phyloP scores from a whole-genome alignment of 2,888 invertebrate genomes.

The Diplolepis rosae region DNA sequence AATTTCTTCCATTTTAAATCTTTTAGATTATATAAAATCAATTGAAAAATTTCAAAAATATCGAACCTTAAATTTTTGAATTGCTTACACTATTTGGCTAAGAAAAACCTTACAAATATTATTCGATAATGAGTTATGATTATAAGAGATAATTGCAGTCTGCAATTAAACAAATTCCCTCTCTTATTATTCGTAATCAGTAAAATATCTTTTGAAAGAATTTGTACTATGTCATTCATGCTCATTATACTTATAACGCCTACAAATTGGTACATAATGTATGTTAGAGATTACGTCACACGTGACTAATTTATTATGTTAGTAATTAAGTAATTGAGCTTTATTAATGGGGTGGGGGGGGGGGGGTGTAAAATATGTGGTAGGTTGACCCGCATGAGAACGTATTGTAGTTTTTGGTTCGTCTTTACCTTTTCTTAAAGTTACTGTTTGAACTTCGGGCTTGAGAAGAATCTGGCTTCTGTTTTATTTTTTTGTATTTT shows the following conservation, averaged over 20 bases:
- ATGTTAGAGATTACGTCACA: slow-evolving; percentile 56
- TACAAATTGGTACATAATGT: slow-evolving; percentile 21
- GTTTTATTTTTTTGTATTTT: background rate
- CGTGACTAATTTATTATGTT: slow-evolving; percentile 49
- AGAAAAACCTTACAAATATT: no score
- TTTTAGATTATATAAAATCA: no score
- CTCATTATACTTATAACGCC: background rate
- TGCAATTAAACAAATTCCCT: no score
- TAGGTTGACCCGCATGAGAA: slow-evolving; percentile 30
- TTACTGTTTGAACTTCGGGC: background rate
- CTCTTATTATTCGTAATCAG: background rate
- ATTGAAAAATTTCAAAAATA: no score
- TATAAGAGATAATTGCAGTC: no score
- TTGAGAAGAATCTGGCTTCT: background rate
- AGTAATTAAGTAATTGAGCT: slow-evolving; percentile 60
- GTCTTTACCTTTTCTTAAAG: background rate
- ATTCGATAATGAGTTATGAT: no score
- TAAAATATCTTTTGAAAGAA: background rate
- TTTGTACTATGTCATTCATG: background rate
- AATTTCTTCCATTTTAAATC: no score
- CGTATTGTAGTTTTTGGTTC: background rate
- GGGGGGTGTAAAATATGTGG: background rate
- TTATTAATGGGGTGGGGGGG: slow-evolving; percentile 42
- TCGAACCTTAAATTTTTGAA: no score
- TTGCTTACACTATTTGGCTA: no score